These are phyloP conservation scores for Gonocerus acuteangulatus DNA, from an alignment of 2,888 invertebrate species.

Conservation along the genomic window DNA sequence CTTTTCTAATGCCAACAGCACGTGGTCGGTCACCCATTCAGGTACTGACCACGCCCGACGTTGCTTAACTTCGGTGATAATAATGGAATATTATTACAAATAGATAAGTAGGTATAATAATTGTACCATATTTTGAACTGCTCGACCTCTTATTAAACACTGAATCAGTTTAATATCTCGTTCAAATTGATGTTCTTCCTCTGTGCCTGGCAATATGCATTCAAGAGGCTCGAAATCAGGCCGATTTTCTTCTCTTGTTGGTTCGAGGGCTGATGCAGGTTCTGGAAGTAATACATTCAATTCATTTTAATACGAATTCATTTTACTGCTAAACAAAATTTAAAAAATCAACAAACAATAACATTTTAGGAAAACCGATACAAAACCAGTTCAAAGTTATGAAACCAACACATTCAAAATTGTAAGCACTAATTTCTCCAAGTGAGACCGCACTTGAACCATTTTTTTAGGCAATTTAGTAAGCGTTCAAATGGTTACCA, in stretches of 20 bases:
- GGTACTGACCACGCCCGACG: too few relatives aligned
- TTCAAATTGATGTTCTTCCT: slow-evolving; percentile 3
- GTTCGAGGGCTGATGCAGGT: not conserved
- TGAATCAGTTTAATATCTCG: not conserved
- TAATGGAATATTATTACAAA: too few relatives aligned
- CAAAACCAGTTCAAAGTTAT: not conserved
- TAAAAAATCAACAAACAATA: not conserved
- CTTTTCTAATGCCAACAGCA: too few relatives aligned
- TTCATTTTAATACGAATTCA: not conserved
- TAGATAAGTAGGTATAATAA: too few relatives aligned
- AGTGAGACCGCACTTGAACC: too few relatives aligned
- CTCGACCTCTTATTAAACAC: slow-evolving; percentile 8
- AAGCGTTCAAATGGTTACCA: too few relatives aligned
- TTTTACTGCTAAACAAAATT: not conserved
- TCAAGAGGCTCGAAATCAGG: not conserved
- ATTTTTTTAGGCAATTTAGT: too few relatives aligned
- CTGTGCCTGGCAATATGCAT: not conserved
- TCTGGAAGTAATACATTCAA: not conserved
- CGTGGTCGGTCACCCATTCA: too few relatives aligned
- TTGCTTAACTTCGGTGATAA: too few relatives aligned
- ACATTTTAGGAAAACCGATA: not conserved
- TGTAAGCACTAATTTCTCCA: too few relatives aligned
- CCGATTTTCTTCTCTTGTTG: too few relatives aligned
- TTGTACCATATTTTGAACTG: slow-evolving; percentile 11
- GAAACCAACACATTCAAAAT: too few relatives aligned